Evolutionary conservation across 2,797 vertebrate species (phyloP).

Genomic region (Myiotriccus ornatus): DNA sequence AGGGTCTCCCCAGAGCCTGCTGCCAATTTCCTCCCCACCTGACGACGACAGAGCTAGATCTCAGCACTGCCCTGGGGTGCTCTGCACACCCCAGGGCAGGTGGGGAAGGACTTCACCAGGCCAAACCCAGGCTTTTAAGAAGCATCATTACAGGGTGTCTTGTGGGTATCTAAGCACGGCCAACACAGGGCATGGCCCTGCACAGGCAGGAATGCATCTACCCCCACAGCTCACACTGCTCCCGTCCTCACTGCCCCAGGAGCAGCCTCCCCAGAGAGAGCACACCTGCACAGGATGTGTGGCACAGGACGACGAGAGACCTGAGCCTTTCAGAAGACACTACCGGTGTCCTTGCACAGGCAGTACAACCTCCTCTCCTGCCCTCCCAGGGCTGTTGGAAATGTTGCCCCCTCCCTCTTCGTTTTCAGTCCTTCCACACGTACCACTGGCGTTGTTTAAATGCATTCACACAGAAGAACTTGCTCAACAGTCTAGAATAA

Average conservation of each 20-base stretch:
- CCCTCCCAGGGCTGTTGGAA: neutral
- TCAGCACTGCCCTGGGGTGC: neutral
- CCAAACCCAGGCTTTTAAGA: neutral
- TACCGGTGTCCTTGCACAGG: neutral
- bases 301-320: neutral
- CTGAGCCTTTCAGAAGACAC: neutral
- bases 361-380: neutral
- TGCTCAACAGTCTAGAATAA: slow-evolving; percentile 64
- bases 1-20: neutral
- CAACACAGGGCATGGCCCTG: neutral
- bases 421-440: neutral
- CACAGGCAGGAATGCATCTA: neutral
- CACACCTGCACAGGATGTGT: neutral
- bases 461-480: slow-evolving; percentile 35
- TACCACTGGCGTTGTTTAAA: neutral
- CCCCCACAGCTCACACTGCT: rapidly evolving
- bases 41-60: neutral
- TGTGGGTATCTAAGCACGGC: rapidly evolving
- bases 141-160: neutral
- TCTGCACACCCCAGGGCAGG: rapidly evolving
- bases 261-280: neutral
- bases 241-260: neutral
- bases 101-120: neutral
- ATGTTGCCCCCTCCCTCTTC: neutral
- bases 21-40: neutral